Base-by-base conservation (phyloP, 2,113 vertebrate species). In the Vulpes ferrilata region DNA sequence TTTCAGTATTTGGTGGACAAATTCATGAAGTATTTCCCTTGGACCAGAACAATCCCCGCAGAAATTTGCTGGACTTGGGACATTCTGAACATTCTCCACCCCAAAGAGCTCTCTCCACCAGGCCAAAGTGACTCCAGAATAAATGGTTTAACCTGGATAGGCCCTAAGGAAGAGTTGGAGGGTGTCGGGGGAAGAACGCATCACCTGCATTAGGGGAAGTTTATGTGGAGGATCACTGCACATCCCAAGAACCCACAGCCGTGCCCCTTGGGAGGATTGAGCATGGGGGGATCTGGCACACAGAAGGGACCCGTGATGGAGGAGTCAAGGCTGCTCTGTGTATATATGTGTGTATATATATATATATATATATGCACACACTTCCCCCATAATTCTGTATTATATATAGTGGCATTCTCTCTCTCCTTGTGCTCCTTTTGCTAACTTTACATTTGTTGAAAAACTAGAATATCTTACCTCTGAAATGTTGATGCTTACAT, bases 251-350 rank as follows among this genome's bases (percentile, higher is more conserved):
- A n/a, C 20, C 13, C 84, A 5, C 0, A 80, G 6, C 2, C 35
- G 7, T 51, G n/a, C 32, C 83, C 32, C 17, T 5, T 5, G 2
- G 19, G 8, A 64, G 13, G 32, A 32, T 55, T 1, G 25, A 4
- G 5, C 23, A 7, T 55, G 10, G 0, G 2, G 32, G 27, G 1
- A 7, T 30, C 57, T 55, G 8, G 16, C 35, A 13, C 11, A 23
- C 8, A 51, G 57, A 92, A 74, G 57, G 11, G 30, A 13, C 32
- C 0, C 23, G 4, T 0, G 16, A 35, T 7, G 9, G 7, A 23
- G 19, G 20, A 12, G 4, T 57, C 25, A 73, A 55, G 65, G 30
- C 2, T 43, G 43, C 6, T 43, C 43, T 43, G 43, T 43, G 43
- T 7, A 43, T 43, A 43, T 43, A 43, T 43, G 43, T 43, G 1